A percentile compares a stretch with the other conserved stretches of the same genome.
phyloP scores from a whole-genome alignment of 2,888 invertebrate genomes.

The Eulithis prunata region DNA sequence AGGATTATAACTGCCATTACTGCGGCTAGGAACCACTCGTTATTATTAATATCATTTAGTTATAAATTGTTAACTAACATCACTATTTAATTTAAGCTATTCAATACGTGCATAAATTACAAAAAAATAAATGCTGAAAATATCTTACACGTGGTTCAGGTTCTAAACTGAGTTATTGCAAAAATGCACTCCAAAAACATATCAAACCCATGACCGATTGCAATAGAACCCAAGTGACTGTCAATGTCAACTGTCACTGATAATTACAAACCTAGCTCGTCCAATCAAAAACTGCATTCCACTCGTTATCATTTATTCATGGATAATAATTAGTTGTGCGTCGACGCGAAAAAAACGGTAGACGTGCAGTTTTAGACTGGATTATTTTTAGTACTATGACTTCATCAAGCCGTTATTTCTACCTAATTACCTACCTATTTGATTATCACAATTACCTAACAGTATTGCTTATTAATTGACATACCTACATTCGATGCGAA shows the following conservation, averaged over 20 bases:
- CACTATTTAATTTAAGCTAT: slow-evolving; percentile 35
- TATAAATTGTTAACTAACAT: slow-evolving; percentile 39
- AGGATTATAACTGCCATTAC: slow-evolving; percentile 33
- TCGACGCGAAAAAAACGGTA: no score
- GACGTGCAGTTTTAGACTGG: no score
- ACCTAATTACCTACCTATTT: neutral
- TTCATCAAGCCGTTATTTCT: neutral
- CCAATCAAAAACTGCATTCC: no score
- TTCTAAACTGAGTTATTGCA: no score
- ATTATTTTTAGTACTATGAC: neutral
- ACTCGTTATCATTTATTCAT: no score
- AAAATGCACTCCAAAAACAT: no score
- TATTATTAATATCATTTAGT: slow-evolving; percentile 24
- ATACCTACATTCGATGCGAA: slow-evolving; percentile 21
- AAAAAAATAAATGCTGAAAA: slow-evolving; percentile 39
- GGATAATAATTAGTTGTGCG: no score
- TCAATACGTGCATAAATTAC: slow-evolving; percentile 33
- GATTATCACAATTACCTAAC: slow-evolving; percentile 15
- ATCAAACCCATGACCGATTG: no score
- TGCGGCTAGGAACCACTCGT: slow-evolving; percentile 41
- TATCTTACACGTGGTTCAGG: slow-evolving; percentile 32
- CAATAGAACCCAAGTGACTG: no score
- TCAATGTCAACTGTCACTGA: no score
- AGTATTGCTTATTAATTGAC: slow-evolving; percentile 19
- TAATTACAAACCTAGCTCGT: no score